Conservation (phyloP, 2,797 vertebrate genomes). For the Petrocephalus sullivani region DNA sequence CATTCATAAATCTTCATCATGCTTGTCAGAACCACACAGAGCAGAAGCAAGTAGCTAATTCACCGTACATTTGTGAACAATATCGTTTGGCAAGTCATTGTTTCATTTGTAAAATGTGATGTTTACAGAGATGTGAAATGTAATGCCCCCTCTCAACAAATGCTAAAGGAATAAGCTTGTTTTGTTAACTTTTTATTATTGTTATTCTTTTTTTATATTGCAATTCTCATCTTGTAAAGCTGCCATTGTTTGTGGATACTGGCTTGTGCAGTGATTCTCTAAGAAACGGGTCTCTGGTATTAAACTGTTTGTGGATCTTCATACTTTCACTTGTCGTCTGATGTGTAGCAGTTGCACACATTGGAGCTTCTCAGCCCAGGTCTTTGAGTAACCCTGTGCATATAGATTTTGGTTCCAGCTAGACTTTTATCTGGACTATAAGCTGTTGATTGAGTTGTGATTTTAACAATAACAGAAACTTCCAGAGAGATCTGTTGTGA, state of each 20-base stretch:
- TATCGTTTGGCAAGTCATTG: neutral
- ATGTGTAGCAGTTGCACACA: neutral
- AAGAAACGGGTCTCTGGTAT: neutral
- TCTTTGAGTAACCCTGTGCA: neutral
- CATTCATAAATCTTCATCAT: neutral
- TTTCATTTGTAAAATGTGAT: conserved; percentile 6
- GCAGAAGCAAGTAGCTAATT: neutral
- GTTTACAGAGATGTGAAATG: conserved; percentile 4
- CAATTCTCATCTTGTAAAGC: neutral
- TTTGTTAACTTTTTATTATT: neutral
- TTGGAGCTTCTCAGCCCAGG: neutral
- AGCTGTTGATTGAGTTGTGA: neutral
- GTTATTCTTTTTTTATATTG: conserved; percentile 1
- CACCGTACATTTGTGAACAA: conserved; percentile 1
- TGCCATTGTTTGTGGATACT: neutral
- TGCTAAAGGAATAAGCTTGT: conserved; percentile 5
- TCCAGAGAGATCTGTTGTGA: neutral
- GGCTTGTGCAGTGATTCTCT: conserved; percentile 12
- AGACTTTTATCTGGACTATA: neutral
- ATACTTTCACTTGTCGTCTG: neutral
- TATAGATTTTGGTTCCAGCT: neutral
- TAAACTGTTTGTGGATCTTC: conserved; percentile 7
- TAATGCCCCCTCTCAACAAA: neutral
- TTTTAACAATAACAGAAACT: neutral
- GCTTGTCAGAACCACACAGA: neutral